Evolutionary conservation across 2,113 vertebrate genomes (phyloP), one percentile per base, ranked within the genome.

Genomic region (Oreocharis arfaki): DNA sequence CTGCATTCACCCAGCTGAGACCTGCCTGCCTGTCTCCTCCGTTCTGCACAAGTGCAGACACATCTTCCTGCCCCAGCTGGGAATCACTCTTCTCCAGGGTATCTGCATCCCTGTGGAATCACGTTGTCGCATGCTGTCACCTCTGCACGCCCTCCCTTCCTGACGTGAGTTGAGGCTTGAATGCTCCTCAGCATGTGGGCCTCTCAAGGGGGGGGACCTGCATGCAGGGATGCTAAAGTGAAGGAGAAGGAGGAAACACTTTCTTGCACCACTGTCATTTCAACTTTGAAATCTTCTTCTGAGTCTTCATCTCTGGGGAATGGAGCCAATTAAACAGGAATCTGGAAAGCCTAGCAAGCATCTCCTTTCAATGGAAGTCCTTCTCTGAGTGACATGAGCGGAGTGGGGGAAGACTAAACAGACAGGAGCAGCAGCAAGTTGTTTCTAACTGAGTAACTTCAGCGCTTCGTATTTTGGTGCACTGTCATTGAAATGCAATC

Each of bases 241-340:
- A 77, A 82, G 37, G 35, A 93, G 61, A 59, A 68, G 26, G 53
- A 67, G 87, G 84, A 78, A 89, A 82, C 28, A 14, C 6, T 65
- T 83, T 49, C 68, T 91, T 79, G 23, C 30, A 35, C 42, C 32
- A 24, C 21, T 92, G 80, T 89, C 60, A 93, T 84, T 92, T 94
- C 56, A 84, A 55, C 93, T 68, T 87, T 3, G 19, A 61, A 68
- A 93, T 75, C n/a, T 61, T 86, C 50, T 68, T 64, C 70, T 52
- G 60, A 92, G 52, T 63, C 57, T 89, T 60, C 42, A 35, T 42
- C 74, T 80, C 89, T 42, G 65, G 84, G 81, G 92, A 93, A 93
- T 23, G 10, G 71, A 89, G 57, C 74, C 86, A 93, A 96, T 87
- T 92, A 89, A 87, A 87, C 26, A 61, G 35, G 76, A 94, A 59